Base-by-base conservation (phyloP, 2,888 invertebrate species). In the Balanococcus diminutus region DNA sequence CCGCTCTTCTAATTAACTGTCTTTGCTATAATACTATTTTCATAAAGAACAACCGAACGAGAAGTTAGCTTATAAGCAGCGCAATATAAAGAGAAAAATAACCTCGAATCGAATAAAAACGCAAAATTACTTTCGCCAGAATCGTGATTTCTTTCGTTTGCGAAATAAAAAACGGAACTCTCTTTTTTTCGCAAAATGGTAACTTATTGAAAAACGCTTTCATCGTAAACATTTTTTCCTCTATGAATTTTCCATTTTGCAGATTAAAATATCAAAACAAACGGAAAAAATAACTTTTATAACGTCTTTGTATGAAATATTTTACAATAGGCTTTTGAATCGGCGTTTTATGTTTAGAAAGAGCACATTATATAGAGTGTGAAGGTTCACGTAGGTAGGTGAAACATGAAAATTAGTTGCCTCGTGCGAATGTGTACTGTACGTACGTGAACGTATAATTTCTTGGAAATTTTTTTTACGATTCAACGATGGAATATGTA, bases 191-290 rank as follows among this genome's bases (percentile, higher is more conserved):
- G 51, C 19, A 6, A 51, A 51, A 51, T 51, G 51, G 61, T 28
- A 67, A 67, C 61, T 67, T 67, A 67, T 28, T 67, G 61, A 67
- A 67, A 67, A 67, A 67, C 61, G 61, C 28, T 67, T 67, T 67
- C 61, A 67, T 67, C 61, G 61, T 67, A 11, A 67, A 25, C 25
- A 67, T 67, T 67, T 67, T 51, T 67, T 67, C 61, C 61, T 67
- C 61, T 67, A 67, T 51, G 31, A 67, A 67, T 67, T 75, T 75
- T 75, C 75, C 75, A 75, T 75, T 75, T 75, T 32, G 75, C 75
- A 75, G 75, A 75, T 75, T 75, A 75, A 75, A 75, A 75, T 75
- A 31, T 75, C 36, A 75, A 32, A 75, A 75, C 32, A 75, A 67
- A 67, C 51, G 19, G 19, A 67, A 67, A 56, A 28, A 67, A 67